Conservation (phyloP, 2,888 invertebrate species). For the Chydorus sphaericus region DNA sequence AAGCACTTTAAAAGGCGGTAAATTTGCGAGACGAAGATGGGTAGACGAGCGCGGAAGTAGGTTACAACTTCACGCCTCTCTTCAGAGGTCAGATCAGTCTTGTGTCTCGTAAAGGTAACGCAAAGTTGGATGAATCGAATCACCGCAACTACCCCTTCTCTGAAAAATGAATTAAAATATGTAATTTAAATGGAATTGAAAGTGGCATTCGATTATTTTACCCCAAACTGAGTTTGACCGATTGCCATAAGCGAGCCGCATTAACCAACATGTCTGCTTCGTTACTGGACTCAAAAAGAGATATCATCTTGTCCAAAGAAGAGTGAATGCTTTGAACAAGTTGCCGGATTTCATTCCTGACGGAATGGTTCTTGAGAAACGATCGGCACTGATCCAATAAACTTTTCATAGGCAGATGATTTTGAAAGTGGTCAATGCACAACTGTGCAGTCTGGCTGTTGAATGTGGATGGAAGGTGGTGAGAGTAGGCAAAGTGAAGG, state of each 20-base stretch:
- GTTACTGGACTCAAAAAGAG: constrained; percentile 14
- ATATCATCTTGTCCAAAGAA: constrained; percentile 36
- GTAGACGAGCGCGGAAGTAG: constrained; percentile 47
- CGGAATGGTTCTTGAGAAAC: constrained; percentile 43
- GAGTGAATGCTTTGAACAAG: constrained; percentile 25
- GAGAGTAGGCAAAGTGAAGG: constrained; percentile 47
- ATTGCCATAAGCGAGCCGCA: not conserved
- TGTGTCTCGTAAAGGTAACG: constrained; percentile 47
- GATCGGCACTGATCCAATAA: constrained; percentile 42
- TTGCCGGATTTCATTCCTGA: constrained; percentile 26
- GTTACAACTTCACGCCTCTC: constrained; percentile 50
- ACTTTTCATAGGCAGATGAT: constrained; percentile 37
- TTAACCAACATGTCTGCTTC: not conserved
- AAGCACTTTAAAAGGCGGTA: constrained; percentile 43
- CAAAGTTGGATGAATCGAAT: constrained; percentile 39
- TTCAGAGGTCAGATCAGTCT: constrained; percentile 41
- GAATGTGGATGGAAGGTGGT: constrained; percentile 43
- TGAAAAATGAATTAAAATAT: not conserved
- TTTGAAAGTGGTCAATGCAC: constrained; percentile 30
- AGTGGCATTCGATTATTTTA: not conserved
- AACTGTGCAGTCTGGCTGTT: constrained; percentile 41
- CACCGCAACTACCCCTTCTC: constrained; percentile 18
- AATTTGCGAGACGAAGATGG: constrained; percentile 46
- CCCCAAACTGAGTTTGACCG: not conserved
- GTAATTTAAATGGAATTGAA: not conserved